Percentiles rank a stretch among this genome's conserved stretches.
phyloP scores from a whole-genome alignment of 64 coral and sea anemone species.

The Montipora efflorescens region DNA sequence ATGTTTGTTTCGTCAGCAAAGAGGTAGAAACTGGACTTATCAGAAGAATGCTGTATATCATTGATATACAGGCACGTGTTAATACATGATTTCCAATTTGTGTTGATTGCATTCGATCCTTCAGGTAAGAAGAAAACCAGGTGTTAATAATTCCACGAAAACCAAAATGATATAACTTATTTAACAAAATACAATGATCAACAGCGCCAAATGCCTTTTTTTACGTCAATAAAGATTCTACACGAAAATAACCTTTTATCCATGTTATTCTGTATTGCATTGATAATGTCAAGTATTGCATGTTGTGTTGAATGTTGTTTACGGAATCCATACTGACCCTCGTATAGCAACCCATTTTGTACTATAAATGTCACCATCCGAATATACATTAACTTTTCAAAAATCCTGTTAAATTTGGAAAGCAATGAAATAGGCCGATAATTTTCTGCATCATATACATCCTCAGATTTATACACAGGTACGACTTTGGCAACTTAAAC shows the following conservation, averaged over 20 bases:
- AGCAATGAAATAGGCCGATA: constrained; percentile 44
- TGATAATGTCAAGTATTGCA: neutral
- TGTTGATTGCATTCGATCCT: no score
- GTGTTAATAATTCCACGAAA: no score
- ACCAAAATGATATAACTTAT: no score
- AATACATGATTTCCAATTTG: no score
- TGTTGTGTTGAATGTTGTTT: constrained; percentile 13
- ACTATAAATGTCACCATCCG: neutral
- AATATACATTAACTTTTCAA: constrained; percentile 16
- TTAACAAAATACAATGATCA: no score
- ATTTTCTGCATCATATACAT: constrained; percentile 4
- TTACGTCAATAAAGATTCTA: neutral
- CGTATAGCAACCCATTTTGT: neutral
- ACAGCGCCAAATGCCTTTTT: neutral
- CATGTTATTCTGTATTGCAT: neutral
- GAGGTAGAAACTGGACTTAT: no score
- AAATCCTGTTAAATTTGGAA: constrained; percentile 8
- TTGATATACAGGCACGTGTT: no score
- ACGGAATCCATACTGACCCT: neutral
- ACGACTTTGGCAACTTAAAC: constrained; percentile 11
- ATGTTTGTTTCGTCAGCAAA: no score
- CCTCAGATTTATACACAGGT: neutral
- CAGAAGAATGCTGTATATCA: no score
- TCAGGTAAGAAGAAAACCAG: no score
- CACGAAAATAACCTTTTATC: neutral